A percentile compares a stretch with the other conserved stretches of the same genome.
These are phyloP conservation scores for Sinopyrophorus schimmeli DNA, from an alignment of 2,888 invertebrate genomes.

Conservation along the genomic window DNA sequence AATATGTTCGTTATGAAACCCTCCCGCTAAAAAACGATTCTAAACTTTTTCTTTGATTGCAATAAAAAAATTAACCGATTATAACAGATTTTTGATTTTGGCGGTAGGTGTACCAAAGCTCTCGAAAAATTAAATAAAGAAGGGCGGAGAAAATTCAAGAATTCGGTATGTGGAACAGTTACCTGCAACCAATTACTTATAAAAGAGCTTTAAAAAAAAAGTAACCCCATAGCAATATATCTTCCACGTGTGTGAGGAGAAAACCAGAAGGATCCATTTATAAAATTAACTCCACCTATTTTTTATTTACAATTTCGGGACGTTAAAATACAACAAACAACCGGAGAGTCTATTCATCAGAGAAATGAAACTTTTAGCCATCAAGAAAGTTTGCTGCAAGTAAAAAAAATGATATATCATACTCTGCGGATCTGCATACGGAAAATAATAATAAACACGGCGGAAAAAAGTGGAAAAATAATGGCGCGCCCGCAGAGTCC, in stretches of 20 bases:
- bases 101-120: no score
- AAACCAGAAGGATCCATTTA: constrained; percentile 1
- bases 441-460: no score
- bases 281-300: constrained; percentile 2
- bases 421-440: not conserved
- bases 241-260: constrained; percentile 4
- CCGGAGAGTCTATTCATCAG: constrained; percentile 2
- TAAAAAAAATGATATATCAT: constrained; percentile 5
- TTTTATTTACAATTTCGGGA: constrained; percentile 5
- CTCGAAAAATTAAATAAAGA: no score
- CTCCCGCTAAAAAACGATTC: no score
- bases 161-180: no score
- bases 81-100: no score
- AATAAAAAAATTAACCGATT: no score
- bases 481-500: not conserved
- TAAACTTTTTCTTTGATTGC: no score
- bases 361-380: not conserved
- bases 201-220: constrained; percentile 1
- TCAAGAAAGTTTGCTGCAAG: constrained; percentile 4
- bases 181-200: constrained; percentile 4
- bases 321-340: constrained; percentile 4
- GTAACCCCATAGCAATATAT: constrained; percentile 1
- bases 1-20: no score
- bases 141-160: no score
- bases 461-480: not conserved